A percentile compares a stretch with the other conserved stretches of the same genome.
Conservation (phyloP, 2,113 vertebrate species). For the Caranx melampygus region DNA sequence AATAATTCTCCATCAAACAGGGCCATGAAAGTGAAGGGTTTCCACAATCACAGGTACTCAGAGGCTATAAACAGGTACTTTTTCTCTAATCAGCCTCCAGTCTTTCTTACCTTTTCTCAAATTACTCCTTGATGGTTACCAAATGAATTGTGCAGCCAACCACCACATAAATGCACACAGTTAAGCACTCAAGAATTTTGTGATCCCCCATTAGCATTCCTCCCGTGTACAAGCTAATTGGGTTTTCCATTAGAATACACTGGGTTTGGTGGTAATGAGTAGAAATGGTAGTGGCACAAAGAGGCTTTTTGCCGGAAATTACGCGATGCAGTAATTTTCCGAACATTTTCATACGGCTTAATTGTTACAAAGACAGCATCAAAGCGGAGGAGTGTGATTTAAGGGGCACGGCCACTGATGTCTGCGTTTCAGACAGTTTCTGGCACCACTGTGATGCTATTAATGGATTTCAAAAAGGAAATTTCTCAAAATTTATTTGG, state of each 20-base stretch:
- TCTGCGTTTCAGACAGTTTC: slow-evolving; percentile 1
- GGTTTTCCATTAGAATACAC: slow-evolving; percentile 73
- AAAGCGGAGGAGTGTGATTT: slow-evolving; percentile 38
- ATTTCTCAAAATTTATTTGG: slow-evolving; percentile 17
- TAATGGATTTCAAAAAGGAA: slow-evolving; percentile 13
- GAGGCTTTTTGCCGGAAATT: slow-evolving; percentile 67
- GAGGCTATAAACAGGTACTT: slow-evolving; percentile 65
- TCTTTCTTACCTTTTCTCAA: slow-evolving; percentile 71
- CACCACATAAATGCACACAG: slow-evolving; percentile 62
- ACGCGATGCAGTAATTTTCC: slow-evolving; percentile 60
- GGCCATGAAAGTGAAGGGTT: slow-evolving; percentile 32
- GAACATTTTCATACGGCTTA: slow-evolving; percentile 40
- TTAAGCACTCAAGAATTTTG: slow-evolving; percentile 72
- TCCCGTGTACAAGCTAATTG: slow-evolving; percentile 66
- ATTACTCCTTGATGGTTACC: slow-evolving; percentile 70
- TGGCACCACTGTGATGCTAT: slow-evolving; percentile 12
- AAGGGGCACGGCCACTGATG: neutral
- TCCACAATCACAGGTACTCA: slow-evolving; percentile 40
- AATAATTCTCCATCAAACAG: neutral
- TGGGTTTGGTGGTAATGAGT: slow-evolving; percentile 65
- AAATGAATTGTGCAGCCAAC: slow-evolving; percentile 75
- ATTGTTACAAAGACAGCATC: slow-evolving; percentile 54
- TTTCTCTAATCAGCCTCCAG: slow-evolving; percentile 60
- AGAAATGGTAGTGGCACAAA: slow-evolving; percentile 63
- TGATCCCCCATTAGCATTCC: slow-evolving; percentile 72